Conservation (phyloP, 1,140 invertebrate genomes). For the Orchesella cincta region DNA sequence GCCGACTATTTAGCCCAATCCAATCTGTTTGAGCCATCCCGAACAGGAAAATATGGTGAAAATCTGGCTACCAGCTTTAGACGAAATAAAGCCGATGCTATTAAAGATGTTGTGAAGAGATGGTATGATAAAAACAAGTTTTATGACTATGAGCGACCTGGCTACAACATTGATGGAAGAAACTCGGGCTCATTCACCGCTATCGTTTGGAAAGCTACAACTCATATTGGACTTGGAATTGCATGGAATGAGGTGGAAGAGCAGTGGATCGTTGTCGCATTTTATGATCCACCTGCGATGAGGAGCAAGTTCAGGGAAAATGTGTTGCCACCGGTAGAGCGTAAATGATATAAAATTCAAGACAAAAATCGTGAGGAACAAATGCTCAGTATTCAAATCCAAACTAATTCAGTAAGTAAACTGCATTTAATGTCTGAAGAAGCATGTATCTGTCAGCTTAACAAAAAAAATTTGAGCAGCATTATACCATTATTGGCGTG, state of each 20-base stretch:
- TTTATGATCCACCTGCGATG: background rate
- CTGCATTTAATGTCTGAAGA: no score
- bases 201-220: background rate
- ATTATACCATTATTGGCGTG: no score
- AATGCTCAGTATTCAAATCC: no score
- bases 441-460: no score
- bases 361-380: no score
- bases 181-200: background rate
- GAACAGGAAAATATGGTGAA: background rate
- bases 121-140: constrained; percentile 21
- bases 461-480: no score
- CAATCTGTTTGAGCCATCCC: background rate
- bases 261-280: background rate
- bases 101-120: background rate
- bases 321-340: background rate
- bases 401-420: no score
- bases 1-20: constrained; percentile 11
- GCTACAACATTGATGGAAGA: background rate
- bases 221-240: background rate
- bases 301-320: constrained; percentile 19
- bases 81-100: background rate
- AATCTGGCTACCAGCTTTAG: background rate
- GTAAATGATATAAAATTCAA: no score
- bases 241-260: background rate
- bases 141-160: constrained; percentile 1